Conservation (phyloP, 2,888 invertebrate species). For the Cylloceria caligata region DNA sequence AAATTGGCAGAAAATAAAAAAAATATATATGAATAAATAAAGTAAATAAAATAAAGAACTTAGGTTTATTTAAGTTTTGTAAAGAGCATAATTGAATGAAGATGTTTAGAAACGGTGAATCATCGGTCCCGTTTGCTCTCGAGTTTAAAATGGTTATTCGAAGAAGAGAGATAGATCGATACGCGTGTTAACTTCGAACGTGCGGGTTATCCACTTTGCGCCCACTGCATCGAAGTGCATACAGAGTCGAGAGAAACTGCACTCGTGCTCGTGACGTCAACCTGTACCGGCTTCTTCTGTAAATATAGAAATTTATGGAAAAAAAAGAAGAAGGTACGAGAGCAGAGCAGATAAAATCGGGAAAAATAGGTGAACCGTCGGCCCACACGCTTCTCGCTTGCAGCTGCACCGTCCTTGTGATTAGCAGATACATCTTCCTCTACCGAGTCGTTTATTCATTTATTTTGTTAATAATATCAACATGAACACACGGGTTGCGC, state of each 20-base stretch:
- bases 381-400: conserved; percentile 43
- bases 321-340: conserved; percentile 46
- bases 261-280: conserved; percentile 75
- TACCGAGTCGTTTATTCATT: background rate
- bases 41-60: background rate
- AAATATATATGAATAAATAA: background rate
- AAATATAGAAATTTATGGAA: conserved; percentile 77
- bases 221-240: conserved; percentile 54
- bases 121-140: conserved; percentile 26
- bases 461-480: background rate
- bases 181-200: conserved; percentile 13
- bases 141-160: conserved; percentile 35
- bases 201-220: conserved; percentile 47
- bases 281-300: conserved; percentile 77
- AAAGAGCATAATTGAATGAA: background rate
- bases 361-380: conserved; percentile 7
- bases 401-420: background rate
- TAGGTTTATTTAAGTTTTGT: background rate
- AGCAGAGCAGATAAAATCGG: conserved; percentile 50
- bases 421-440: background rate
- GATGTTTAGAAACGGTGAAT: conserved; percentile 25
- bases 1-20: too few species aligned
- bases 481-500: too few species aligned
- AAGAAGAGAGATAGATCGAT: conserved; percentile 47
- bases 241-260: conserved; percentile 46